These are phyloP conservation scores for Arrhopalites spinosus DNA, from an alignment of 2,888 invertebrate species.

Conservation along the genomic window DNA sequence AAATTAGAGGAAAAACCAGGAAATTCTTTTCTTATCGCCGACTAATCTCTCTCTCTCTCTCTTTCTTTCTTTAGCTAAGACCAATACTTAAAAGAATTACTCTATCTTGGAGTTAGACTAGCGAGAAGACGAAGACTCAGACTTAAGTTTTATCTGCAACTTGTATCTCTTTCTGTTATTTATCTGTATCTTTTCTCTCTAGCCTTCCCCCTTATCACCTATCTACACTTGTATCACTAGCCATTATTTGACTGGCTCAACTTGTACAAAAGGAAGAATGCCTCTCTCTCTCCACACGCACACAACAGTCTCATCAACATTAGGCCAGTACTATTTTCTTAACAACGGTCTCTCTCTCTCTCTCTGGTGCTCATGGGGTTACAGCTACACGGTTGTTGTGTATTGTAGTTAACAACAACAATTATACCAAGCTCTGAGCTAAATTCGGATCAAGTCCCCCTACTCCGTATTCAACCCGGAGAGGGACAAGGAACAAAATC, in stretches of 20 bases:
- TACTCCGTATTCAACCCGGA: too few relatives aligned
- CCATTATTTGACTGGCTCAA: not conserved
- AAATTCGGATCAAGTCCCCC: conserved; percentile 4
- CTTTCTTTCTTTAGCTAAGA: not conserved
- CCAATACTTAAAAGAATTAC: conserved; percentile 7
- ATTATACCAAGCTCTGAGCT: not conserved
- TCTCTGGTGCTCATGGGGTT: too few relatives aligned
- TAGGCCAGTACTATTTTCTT: too few relatives aligned
- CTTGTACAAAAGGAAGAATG: too few relatives aligned
- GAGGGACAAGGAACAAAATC: not conserved
- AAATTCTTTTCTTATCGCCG: conserved; percentile 23
- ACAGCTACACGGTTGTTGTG: not conserved
- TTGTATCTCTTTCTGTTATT: conserved; percentile 7
- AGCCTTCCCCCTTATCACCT: not conserved
- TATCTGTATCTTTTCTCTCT: not conserved
- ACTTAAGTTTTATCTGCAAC: conserved; percentile 4
- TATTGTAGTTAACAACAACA: not conserved
- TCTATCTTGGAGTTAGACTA: not conserved
- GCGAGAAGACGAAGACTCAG: not conserved
- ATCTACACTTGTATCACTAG: not conserved
- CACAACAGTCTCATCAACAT: too few relatives aligned
- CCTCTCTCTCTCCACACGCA: too few relatives aligned
- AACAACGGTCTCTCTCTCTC: too few relatives aligned
- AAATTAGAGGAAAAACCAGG: conserved; percentile 15
- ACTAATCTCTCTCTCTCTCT: conserved; percentile 10